Conservation (phyloP, 2,797 vertebrate genomes). For the Halcyon smyrnensis region DNA sequence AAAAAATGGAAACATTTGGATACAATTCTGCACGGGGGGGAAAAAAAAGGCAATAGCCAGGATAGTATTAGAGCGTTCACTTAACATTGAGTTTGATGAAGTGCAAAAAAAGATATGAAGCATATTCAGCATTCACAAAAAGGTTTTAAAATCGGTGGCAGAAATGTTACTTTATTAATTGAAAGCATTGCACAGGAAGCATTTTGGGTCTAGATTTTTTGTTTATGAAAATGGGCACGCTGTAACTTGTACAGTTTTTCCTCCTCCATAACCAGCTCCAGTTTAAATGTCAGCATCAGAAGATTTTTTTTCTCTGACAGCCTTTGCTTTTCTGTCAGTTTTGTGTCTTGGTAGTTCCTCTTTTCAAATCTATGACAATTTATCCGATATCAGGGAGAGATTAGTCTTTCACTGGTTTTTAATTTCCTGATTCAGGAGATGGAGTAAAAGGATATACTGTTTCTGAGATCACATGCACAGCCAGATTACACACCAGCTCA, state of each 20-base stretch:
- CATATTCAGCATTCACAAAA: neutral
- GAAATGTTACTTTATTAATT: neutral
- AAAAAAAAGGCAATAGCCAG: neutral
- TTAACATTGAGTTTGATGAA: neutral
- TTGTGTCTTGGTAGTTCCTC: neutral
- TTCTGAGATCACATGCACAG: neutral
- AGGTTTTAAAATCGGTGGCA: neutral
- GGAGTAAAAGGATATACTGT: neutral
- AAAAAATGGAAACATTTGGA: neutral
- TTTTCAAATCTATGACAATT: neutral
- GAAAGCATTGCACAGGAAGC: neutral
- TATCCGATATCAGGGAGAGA: neutral
- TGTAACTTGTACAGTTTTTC: neutral
- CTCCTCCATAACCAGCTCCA: neutral
- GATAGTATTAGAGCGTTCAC: neutral
- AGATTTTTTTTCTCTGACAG: neutral
- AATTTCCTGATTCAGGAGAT: neutral
- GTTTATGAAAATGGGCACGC: neutral
- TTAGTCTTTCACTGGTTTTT: neutral
- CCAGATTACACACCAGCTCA: neutral
- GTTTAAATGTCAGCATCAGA: neutral
- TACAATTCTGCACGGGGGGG: neutral
- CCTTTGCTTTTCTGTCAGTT: neutral
- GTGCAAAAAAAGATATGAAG: neutral
- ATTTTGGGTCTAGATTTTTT: neutral